Percentiles rank a stretch among this genome's conserved stretches.
Evolutionary conservation across 2,888 invertebrate species (phyloP).

Genomic region (Catocala fraxini): DNA sequence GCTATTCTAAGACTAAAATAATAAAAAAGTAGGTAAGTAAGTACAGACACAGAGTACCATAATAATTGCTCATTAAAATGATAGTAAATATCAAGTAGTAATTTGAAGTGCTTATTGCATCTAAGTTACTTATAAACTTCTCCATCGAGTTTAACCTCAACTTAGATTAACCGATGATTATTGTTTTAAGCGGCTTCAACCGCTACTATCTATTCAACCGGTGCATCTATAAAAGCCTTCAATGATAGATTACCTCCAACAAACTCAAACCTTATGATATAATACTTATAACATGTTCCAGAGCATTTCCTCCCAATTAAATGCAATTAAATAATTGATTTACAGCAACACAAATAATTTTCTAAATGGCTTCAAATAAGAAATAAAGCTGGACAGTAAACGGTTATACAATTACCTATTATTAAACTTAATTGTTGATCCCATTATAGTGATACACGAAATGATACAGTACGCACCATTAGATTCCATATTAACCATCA

Average conservation of each 20-base stretch:
- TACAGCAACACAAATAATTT: conserved; percentile 55
- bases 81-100: background rate
- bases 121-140: conserved; percentile 6
- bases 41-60: too few relatives aligned
- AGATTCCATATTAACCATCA: conserved; percentile 50
- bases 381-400: conserved; percentile 50
- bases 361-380: conserved; percentile 51
- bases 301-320: conserved; percentile 54
- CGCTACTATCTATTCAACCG: conserved; percentile 19
- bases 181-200: conserved; percentile 7
- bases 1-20: too few relatives aligned
- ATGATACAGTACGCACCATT: conserved; percentile 68
- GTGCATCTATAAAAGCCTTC: conserved; percentile 24
- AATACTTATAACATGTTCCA: conserved; percentile 31
- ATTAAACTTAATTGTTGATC: conserved; percentile 75
- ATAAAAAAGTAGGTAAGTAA: too few relatives aligned
- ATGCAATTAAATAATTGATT: conserved; percentile 57
- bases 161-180: conserved; percentile 8
- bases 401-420: conserved; percentile 67
- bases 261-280: conserved; percentile 29
- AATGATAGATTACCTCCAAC: conserved; percentile 35
- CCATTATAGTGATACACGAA: conserved; percentile 72
- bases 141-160: conserved; percentile 19
- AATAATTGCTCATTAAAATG: background rate
- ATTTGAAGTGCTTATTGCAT: background rate